phyloP scores from a whole-genome alignment of 2,888 invertebrate species.

The Diabrotica balteata region DNA sequence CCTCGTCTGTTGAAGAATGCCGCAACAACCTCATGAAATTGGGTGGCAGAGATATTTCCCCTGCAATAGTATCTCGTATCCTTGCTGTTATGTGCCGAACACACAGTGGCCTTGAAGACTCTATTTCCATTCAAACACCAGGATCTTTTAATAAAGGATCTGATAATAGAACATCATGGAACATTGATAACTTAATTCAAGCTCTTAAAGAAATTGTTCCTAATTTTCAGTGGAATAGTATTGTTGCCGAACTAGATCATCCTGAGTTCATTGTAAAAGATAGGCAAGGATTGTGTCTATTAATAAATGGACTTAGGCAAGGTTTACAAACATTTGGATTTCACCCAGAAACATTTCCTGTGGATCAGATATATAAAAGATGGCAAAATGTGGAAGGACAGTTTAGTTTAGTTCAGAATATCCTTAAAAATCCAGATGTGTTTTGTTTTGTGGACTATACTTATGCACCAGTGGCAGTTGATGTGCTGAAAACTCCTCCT shows the following conservation, averaged over 20 bases:
- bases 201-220: conserved; percentile 89
- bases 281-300: conserved; percentile 80
- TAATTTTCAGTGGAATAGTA: conserved; percentile 90
- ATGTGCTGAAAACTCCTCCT: conserved; percentile 91
- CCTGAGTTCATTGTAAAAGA: conserved; percentile 88
- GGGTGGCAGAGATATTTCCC: conserved; percentile 81
- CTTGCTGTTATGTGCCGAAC: conserved; percentile 87
- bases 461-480: conserved; percentile 84
- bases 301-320: conserved; percentile 80
- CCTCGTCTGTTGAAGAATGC: conserved; percentile 85
- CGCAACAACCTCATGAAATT: conserved; percentile 79
- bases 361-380: conserved; percentile 86
- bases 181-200: conserved; percentile 91
- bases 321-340: conserved; percentile 77
- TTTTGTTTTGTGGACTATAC: conserved; percentile 94
- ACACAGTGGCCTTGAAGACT: conserved; percentile 76
- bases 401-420: conserved; percentile 85
- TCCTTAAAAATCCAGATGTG: conserved; percentile 89
- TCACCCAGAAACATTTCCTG: conserved; percentile 80
- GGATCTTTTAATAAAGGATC: conserved; percentile 65
- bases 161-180: conserved; percentile 76
- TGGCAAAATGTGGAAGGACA: conserved; percentile 96
- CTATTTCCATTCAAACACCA: conserved; percentile 64
- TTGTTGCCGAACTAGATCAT: conserved; percentile 90
- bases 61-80: conserved; percentile 82